These are phyloP conservation scores for Phocoena phocoena DNA, from an alignment of 2,113 vertebrate species.

Conservation along the genomic window DNA sequence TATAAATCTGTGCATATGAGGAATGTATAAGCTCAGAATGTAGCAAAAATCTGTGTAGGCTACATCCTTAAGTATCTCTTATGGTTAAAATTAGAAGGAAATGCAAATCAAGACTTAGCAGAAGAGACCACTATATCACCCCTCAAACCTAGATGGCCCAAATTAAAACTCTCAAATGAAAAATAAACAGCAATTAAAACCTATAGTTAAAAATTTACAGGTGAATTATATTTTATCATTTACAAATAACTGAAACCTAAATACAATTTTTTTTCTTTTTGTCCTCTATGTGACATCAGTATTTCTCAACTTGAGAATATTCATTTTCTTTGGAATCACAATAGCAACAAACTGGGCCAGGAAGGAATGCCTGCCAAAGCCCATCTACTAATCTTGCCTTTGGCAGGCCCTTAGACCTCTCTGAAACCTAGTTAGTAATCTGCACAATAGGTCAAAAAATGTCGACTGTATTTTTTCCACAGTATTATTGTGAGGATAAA, in stretches of 20 bases:
- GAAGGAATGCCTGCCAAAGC: not conserved
- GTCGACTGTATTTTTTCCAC: not conserved
- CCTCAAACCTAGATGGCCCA: not conserved
- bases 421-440: not conserved
- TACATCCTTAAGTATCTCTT: not conserved
- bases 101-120: not conserved
- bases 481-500: not conserved
- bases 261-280: not conserved
- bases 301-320: not conserved
- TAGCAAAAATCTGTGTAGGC: not conserved
- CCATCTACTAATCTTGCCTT: not conserved
- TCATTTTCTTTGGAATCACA: conserved; percentile 39
- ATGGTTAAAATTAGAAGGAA: not conserved
- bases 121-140: not conserved
- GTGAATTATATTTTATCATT: not conserved
- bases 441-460: not conserved
- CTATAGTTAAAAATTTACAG: not conserved
- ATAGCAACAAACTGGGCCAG: not conserved
- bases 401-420: not conserved
- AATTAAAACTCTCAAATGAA: conserved; percentile 7
- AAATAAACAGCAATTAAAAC: conserved; percentile 13
- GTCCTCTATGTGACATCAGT: not conserved
- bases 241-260: not conserved
- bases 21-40: not conserved
- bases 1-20: not conserved